Evolutionary conservation across 2,113 vertebrate species (phyloP).

Genomic region (Crotophaga sulcirostris): DNA sequence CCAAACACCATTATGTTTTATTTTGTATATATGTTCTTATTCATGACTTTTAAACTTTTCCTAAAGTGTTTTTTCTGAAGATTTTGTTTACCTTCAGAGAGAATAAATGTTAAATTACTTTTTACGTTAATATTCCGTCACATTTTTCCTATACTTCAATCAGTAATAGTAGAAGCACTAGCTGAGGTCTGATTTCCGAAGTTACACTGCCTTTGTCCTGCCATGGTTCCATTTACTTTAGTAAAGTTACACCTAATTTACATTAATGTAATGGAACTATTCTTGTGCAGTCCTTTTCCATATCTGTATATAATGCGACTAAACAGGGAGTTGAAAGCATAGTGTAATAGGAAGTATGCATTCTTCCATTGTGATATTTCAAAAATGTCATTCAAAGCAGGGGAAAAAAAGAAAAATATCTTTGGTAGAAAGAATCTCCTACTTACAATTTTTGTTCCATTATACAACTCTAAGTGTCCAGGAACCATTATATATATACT

Average conservation of each 20-base stretch:
- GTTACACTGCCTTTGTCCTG: neutral
- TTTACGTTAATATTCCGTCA: neutral
- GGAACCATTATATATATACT: rapidly evolving
- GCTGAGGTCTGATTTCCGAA: neutral
- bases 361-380: neutral
- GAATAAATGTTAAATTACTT: neutral
- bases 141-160: neutral
- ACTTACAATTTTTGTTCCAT: neutral
- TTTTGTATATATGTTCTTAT: neutral
- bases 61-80: neutral
- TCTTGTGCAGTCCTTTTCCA: neutral
- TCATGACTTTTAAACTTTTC: neutral
- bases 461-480: neutral
- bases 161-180: neutral
- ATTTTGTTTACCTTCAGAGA: neutral
- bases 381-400: neutral
- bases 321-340: neutral
- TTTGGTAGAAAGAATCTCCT: neutral
- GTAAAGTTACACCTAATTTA: neutral
- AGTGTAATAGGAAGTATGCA: neutral
- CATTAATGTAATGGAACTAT: neutral
- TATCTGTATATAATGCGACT: neutral
- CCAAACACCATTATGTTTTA: rapidly evolving
- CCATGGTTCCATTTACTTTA: neutral
- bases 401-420: neutral